Conservation (phyloP, 2,113 vertebrate genomes). For the Scomber scombrus region DNA sequence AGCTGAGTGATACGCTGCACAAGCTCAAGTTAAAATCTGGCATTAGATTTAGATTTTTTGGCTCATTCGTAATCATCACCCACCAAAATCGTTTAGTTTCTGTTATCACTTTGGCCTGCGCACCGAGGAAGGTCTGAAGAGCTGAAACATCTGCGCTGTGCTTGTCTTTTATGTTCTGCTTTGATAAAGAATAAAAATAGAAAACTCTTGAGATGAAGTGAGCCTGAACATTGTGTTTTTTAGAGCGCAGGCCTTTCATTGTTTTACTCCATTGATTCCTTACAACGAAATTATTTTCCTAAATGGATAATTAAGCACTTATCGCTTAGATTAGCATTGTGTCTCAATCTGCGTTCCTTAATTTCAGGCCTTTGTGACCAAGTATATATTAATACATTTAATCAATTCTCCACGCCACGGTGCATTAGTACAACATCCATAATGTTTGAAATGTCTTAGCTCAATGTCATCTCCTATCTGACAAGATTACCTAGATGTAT, state of each 20-base stretch:
- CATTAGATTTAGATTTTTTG: slow-evolving; percentile 35
- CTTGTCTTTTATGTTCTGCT: slow-evolving; percentile 49
- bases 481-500: slow-evolving; percentile 52
- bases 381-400: slow-evolving; percentile 59
- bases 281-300: slow-evolving; percentile 56
- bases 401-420: slow-evolving; percentile 64
- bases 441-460: slow-evolving; percentile 40
- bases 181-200: slow-evolving; percentile 67
- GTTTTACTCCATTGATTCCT: slow-evolving; percentile 64
- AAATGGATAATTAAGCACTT: slow-evolving; percentile 65
- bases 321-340: slow-evolving; percentile 51
- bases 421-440: slow-evolving; percentile 62
- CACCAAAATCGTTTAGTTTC: slow-evolving; percentile 34
- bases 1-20: slow-evolving; percentile 12
- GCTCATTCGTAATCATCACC: slow-evolving; percentile 48
- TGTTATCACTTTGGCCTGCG: slow-evolving; percentile 36
- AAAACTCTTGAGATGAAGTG: slow-evolving; percentile 55
- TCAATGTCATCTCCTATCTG: slow-evolving; percentile 54
- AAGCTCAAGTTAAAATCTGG: slow-evolving; percentile 41
- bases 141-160: slow-evolving; percentile 27
- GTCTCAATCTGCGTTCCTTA: slow-evolving; percentile 58
- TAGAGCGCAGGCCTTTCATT: slow-evolving; percentile 26
- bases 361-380: slow-evolving; percentile 67
- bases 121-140: slow-evolving; percentile 29
- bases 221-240: slow-evolving; percentile 41